Conservation (phyloP, 2,888 invertebrate species). For the Dyspetes luteomarginatus region DNA sequence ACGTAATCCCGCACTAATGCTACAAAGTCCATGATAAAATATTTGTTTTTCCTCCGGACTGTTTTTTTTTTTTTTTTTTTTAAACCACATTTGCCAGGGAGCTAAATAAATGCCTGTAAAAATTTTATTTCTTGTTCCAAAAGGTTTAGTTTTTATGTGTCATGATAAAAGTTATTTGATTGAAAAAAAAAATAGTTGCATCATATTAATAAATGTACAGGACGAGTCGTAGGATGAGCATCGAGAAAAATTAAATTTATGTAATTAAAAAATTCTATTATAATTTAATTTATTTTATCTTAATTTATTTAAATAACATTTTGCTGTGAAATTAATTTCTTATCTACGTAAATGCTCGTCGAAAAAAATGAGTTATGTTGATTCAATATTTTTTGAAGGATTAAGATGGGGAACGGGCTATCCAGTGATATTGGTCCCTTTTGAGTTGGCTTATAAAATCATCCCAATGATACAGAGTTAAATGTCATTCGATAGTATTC, state of each 20-base stretch:
- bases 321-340: too few species aligned
- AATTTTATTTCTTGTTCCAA: constrained; percentile 9
- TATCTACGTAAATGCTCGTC: too few species aligned
- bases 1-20: constrained; percentile 53
- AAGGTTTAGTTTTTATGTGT: not conserved
- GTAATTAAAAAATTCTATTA: too few species aligned
- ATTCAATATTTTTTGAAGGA: too few species aligned
- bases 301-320: too few species aligned
- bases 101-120: constrained; percentile 10
- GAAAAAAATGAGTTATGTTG: too few species aligned
- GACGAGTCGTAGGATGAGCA: not conserved
- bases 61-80: not conserved
- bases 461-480: not conserved
- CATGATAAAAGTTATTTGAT: not conserved
- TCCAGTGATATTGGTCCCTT: not conserved
- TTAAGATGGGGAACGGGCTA: too few species aligned
- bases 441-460: not conserved
- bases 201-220: not conserved
- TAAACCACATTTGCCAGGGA: not conserved
- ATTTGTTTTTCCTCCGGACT: constrained; percentile 7
- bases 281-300: too few species aligned
- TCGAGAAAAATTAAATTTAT: too few species aligned
- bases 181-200: not conserved
- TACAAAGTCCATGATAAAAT: constrained; percentile 44
- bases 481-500: not conserved